Conservation (phyloP, 2,797 vertebrate genomes). For the Chelidonichthys spinosus region DNA sequence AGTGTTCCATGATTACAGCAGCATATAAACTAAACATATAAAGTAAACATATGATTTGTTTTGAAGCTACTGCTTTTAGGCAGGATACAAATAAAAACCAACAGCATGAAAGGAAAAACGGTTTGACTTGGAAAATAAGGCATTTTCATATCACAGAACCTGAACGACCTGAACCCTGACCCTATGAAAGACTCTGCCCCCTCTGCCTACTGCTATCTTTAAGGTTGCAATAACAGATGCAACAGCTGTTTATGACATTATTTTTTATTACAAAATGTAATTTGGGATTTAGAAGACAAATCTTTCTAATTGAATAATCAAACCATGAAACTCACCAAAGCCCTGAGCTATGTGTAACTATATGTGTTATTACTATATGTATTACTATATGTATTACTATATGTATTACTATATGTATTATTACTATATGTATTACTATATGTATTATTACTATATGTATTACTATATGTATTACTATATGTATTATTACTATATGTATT, state of each 20-base stretch:
- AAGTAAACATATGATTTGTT: background rate
- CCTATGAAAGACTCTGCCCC: background rate
- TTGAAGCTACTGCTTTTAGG: background rate
- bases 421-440: no score
- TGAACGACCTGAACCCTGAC: no score
- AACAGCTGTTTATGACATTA: background rate
- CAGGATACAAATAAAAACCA: conserved; percentile 6
- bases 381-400: no score
- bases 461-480: no score
- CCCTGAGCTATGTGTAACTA: background rate
- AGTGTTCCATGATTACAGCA: background rate
- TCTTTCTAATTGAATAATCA: background rate
- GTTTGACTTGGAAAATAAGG: conserved; percentile 20
- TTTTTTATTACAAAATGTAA: background rate
- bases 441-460: no score
- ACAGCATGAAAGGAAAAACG: background rate
- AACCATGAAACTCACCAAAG: background rate
- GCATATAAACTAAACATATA: background rate
- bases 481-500: no score
- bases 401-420: background rate
- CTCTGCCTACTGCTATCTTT: background rate
- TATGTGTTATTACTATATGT: no score
- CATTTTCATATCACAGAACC: background rate
- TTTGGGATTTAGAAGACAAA: conserved; percentile 5
- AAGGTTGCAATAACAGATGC: background rate